phyloP scores from a whole-genome alignment of 2,113 vertebrate species.

The Cathartes aura region DNA sequence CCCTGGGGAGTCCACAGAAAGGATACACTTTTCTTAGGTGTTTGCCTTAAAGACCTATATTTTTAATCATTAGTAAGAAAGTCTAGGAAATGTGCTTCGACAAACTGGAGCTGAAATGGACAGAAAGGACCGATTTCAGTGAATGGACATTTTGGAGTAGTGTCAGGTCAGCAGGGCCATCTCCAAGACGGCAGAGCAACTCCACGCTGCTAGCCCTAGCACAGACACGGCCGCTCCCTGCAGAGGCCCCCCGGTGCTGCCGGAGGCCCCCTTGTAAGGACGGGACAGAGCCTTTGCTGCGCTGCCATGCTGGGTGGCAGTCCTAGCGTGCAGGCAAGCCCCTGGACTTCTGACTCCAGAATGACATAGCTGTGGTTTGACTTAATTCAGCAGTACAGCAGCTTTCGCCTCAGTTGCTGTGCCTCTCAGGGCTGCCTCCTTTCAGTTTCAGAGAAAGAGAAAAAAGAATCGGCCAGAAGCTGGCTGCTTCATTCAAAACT shows the following conservation, averaged over 20 bases:
- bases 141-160: background rate
- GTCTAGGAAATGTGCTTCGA: background rate
- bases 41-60: background rate
- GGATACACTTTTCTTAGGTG: background rate
- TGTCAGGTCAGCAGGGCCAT: background rate
- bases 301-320: background rate
- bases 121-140: rapidly evolving
- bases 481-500: conserved; percentile 9
- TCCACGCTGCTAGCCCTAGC: rapidly evolving
- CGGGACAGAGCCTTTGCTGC: too few species aligned
- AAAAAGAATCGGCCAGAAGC: background rate
- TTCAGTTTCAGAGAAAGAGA: background rate
- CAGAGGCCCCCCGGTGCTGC: rapidly evolving
- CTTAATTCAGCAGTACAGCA: background rate
- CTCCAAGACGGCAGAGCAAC: rapidly evolving
- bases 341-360: background rate
- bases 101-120: background rate
- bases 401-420: background rate
- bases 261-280: background rate
- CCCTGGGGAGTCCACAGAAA: background rate
- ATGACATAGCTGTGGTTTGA: background rate
- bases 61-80: background rate
- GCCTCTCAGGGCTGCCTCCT: background rate
- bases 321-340: rapidly evolving
- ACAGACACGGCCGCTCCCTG: rapidly evolving